A percentile compares a stretch with the other conserved stretches of the same genome.
Evolutionary conservation across 2,888 invertebrate genomes (phyloP).

Genomic region (Agrochola litura): DNA sequence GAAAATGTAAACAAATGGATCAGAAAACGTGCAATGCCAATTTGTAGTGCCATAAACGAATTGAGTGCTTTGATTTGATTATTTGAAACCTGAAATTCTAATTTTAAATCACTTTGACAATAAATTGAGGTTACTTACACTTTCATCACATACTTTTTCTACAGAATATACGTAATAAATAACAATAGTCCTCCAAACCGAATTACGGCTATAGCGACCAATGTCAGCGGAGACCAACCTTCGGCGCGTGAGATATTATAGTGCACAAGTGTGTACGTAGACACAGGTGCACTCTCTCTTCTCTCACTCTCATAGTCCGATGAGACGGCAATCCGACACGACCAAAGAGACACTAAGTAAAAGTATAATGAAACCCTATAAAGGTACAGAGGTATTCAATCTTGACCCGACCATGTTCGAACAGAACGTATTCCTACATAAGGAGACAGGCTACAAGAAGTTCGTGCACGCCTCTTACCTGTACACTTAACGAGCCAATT

Average conservation of each 20-base stretch:
- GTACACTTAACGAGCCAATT: conserved; percentile 60
- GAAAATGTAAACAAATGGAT: not conserved
- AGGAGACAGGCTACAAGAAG: conserved; percentile 7
- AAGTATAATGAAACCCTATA: not conserved
- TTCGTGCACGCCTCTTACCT: conserved; percentile 42
- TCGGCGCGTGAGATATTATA: no score
- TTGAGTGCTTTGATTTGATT: not conserved
- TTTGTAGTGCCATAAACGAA: not conserved
- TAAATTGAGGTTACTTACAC: not conserved
- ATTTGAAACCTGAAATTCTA: not conserved
- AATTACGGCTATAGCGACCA: no score
- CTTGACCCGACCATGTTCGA: conserved; percentile 4
- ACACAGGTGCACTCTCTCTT: no score
- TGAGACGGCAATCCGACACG: no score
- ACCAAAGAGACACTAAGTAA: not conserved
- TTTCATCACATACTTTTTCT: not conserved
- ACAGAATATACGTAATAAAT: no score
- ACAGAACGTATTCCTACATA: conserved; percentile 12
- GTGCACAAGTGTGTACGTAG: no score
- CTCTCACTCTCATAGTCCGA: no score
- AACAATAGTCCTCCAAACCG: no score
- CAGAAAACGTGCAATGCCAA: not conserved
- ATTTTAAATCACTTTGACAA: not conserved
- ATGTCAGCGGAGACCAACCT: no score
- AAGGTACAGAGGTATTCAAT: not conserved